Percentiles rank a stretch among this genome's conserved stretches.
phyloP scores from a whole-genome alignment of 2,113 vertebrate genomes.

The Ardeotis arabs region DNA sequence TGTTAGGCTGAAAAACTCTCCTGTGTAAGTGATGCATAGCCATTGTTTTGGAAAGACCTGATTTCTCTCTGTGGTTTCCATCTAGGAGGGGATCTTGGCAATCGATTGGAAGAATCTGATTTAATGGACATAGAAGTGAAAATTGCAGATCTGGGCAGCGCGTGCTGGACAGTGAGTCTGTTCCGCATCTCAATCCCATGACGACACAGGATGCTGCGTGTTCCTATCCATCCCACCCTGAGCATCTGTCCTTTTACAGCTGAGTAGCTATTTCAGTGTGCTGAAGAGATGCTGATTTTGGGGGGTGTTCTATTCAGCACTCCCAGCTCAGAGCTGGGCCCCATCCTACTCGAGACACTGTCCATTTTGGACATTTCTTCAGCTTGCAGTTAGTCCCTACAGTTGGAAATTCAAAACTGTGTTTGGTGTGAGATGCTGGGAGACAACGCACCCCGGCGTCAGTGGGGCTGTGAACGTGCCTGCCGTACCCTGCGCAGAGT shows the following conservation, averaged over 20 bases:
- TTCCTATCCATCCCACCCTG: not conserved
- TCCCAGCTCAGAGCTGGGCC: not conserved
- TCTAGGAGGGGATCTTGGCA: conserved; percentile 9
- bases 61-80: not conserved
- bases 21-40: not conserved
- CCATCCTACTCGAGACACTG: not conserved
- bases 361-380: not conserved
- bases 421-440: not conserved
- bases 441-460: not conserved
- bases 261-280: not conserved
- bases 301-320: not conserved
- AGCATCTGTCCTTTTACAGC: not conserved
- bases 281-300: rapidly evolving
- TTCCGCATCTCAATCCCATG: rapidly evolving
- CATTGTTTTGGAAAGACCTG: not conserved
- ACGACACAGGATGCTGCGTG: not conserved
- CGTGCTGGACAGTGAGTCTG: conserved; percentile 87
- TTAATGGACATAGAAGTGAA: conserved; percentile 79
- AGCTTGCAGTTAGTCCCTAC: not conserved
- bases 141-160: conserved; percentile 88
- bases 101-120: conserved; percentile 40
- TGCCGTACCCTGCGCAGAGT: rapidly evolving
- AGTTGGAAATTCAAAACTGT: not conserved
- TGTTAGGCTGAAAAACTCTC: not conserved
- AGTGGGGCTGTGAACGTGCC: rapidly evolving